phyloP scores from a whole-genome alignment of 64 coral and sea anemone genomes.

The Pachyseris speciosa region DNA sequence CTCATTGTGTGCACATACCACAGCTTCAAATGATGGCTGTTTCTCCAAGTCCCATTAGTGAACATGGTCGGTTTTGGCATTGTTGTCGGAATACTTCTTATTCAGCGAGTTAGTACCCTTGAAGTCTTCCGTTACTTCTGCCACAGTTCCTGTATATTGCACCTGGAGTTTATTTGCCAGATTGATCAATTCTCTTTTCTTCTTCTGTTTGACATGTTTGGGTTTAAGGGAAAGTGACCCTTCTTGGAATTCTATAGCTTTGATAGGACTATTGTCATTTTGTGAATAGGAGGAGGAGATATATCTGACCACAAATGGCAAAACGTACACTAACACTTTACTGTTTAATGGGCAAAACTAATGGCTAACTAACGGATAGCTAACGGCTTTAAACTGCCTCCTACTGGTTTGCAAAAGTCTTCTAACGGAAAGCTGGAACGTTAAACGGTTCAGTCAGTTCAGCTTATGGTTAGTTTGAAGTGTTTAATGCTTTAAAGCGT shows the following conservation, averaged over 20 bases:
- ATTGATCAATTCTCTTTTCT: constrained; percentile 11
- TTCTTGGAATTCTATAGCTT: neutral
- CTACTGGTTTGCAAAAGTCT: too few species aligned
- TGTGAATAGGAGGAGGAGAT: too few species aligned
- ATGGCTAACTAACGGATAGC: too few species aligned
- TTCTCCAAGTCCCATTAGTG: constrained; percentile 23
- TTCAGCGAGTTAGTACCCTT: neutral
- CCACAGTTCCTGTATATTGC: constrained; percentile 35
- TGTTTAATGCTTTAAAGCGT: too few species aligned
- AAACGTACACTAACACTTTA: too few species aligned
- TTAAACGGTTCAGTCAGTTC: too few species aligned
- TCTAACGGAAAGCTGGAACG: too few species aligned
- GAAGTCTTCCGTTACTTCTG: neutral
- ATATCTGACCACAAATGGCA: too few species aligned
- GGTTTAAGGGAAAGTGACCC: neutral
- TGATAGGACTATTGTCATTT: too few species aligned
- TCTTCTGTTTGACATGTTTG: neutral
- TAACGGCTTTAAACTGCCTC: too few species aligned
- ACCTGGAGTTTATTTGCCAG: neutral
- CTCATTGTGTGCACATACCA: constrained; percentile 44
- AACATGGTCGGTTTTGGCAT: constrained; percentile 6
- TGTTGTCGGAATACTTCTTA: neutral
- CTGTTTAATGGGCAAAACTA: too few species aligned
- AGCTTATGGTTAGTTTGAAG: too few species aligned
- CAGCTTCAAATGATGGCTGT: neutral